Evolutionary conservation across 2,888 invertebrate genomes (phyloP), one percentile per base, ranked within the genome.

Genomic region (Plemyria rubiginata): DNA sequence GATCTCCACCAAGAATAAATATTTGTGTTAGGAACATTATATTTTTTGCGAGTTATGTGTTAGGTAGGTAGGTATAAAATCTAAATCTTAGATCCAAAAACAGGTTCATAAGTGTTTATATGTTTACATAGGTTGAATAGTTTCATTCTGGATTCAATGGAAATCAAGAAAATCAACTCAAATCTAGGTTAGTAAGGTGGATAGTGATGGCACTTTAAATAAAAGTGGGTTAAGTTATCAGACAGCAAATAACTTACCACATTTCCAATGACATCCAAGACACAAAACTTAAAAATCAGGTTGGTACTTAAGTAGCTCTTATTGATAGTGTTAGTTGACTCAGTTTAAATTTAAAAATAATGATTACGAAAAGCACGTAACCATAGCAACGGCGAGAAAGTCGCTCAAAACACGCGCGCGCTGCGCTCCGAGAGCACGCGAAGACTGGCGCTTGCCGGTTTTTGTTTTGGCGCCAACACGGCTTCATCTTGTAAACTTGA

Each of bases 391-490:
- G 70, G 68, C 68, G 85, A 84, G 72, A 86, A 84, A 84, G 84
- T 85, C 71, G 72, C 54, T 60, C 67, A 74, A 50, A 45, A 12
- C 41, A 61, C 85, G 86, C 89, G 88, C 88, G 86, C 80, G 72
- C 81, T 54, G 75, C 62, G 56, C 58, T 71, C 77, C 77, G 78
- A 71, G 78, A 71, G 66, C 81, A 75, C 79, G 75, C 70, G 72
- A 69, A 71, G 77, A 89, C 89, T 89, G 87, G 74, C 77, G 84
- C 41, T 64, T 64, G 62, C 60, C 60, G 63, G 66, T 85, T 89
- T 89, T 22, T 61, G 65, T 85, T 89, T 89, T 90, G 88, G 88
- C 89, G 90, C 87, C 88, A 85, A 81, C 60, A 48, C 65, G 7
- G 29, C 40, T 60, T 65, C 68, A 66, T 71, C 70, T 71, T 70